Evolutionary conservation across 1,140 invertebrate genomes (phyloP), one percentile per base, ranked within the genome.

Genomic region (Platorchestia sp.): DNA sequence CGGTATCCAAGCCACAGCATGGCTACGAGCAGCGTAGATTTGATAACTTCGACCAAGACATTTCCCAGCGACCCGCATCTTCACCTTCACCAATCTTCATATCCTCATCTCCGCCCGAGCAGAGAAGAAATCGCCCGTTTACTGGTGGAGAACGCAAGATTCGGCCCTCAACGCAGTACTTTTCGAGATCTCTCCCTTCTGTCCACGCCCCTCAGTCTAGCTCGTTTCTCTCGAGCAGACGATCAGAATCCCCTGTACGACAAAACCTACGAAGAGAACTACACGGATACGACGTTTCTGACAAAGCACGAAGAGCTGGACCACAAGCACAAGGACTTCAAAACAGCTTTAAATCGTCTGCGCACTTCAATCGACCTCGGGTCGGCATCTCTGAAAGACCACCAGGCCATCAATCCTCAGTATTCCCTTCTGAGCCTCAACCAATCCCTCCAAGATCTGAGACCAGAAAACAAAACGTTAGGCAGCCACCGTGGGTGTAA

Each of bases 51-150:
- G 44, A 93, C 91, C 91, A 93, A 93, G 91, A 93, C 91, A 10
- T 93, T 93, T 44, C 91, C 91, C 91, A 93, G 91, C 91, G 91
- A 93, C 45, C 91, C 91, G 43, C 91, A 93, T 47, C 91, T 93
- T 93, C 91, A 93, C 91, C 91, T 45, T 93, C 91, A 47, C 91
- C 91, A 93, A 93, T 93, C 91, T 93, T 93, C 91, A 93, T 93
- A 93, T 93, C 91, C 91, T 93, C 45, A 45, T 93, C 91, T 47
- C 91, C 91, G 43, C 43, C 91, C n/a, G 41, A 93, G 91, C 45
- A 45, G 91, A 93, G 91, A 93, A 45, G 91, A 44, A 93, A 93
- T 93, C 91, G 45, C 45, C 40, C 91, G 45, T n/a, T 47, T 93
- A 7, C 91, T 93, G 45, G 87, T 45, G 87, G 41, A 89, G 87